Base-by-base conservation (phyloP, 2,888 invertebrate species). In the Agonopterix heracliana region DNA sequence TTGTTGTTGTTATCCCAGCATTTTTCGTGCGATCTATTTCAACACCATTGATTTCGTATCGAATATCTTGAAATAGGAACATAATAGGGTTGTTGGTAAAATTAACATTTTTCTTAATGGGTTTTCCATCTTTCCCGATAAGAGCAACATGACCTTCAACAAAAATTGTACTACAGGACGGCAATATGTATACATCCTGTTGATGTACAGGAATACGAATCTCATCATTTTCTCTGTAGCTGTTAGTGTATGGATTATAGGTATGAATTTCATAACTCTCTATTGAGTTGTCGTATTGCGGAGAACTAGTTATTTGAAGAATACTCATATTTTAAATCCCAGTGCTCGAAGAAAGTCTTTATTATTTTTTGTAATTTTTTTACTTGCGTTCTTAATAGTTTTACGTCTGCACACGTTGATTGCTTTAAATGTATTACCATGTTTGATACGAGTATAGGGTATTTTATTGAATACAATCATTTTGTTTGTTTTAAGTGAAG, bases 1-100 rank as follows among this genome's bases (percentile, higher is more conserved):
- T 63, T 9, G 64, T 57, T n/a, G 66, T 60, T 26, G 71, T 66
- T 10, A 72, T 56, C n/a, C 73, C 71, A 34, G 66, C 57, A 56
- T 71, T 70, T 53, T 66, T n/a, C n/a, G n/a, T 61, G 13, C 49
- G 60, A 10, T 59, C 52, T 62, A 72, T 66, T 42, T 74, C 67
- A n/a, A 66, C 54, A 34, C 65, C 71, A 53, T 70, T 72, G 9
- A 73, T 26, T 54, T 73, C 68, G 57, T 74, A 76, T 4, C 71
- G 61, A 48, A 73, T 66, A 57, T 65, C 66, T 49, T 71, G 66
- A 53, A 73, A 72, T 7, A 72, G 44, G 55, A 63, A 61, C 10
- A 62, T 56, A 10, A 67, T 50, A 40, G 57, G 56, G 52, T 71
- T 70, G 48, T 66, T 69, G 13, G 51, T 52, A 17, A 53, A 48